Conservation (phyloP, 2,113 vertebrate genomes). For the Seriola quinqueradiata region DNA sequence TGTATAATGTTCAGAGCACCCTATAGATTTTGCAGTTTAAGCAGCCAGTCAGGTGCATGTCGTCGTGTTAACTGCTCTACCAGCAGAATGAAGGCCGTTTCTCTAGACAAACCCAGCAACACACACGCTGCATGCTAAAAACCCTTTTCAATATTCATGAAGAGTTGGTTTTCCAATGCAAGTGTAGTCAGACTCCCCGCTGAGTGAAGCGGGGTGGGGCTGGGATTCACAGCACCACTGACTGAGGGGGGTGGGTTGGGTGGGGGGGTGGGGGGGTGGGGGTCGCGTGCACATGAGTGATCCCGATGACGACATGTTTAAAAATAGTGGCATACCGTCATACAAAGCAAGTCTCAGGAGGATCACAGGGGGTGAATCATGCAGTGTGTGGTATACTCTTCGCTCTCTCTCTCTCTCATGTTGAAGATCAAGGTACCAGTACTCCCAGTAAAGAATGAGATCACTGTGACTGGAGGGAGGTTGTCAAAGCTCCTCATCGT, state of each 20-base stretch:
- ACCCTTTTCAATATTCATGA: slow-evolving; percentile 77
- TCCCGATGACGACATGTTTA: slow-evolving; percentile 79
- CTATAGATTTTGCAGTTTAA: slow-evolving; percentile 47
- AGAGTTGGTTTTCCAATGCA: slow-evolving; percentile 44
- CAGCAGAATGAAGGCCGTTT: slow-evolving; percentile 17
- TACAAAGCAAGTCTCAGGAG: slow-evolving; percentile 57
- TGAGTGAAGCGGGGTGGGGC: slow-evolving; percentile 52
- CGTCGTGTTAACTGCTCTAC: slow-evolving; percentile 37
- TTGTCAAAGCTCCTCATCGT: slow-evolving; percentile 52
- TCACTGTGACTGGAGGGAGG: slow-evolving; percentile 54
- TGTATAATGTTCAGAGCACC: slow-evolving; percentile 17
- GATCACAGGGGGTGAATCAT: slow-evolving; percentile 23
- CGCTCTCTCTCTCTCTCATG: slow-evolving; percentile 43
- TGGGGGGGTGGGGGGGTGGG: neutral
- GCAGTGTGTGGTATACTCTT: slow-evolving; percentile 40
- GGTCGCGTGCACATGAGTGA: slow-evolving; percentile 33
- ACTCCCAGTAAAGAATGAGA: slow-evolving; percentile 64
- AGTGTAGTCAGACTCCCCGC: slow-evolving; percentile 55
- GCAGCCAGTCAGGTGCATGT: slow-evolving; percentile 39
- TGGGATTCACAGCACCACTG: slow-evolving; percentile 22
- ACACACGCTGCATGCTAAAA: slow-evolving; percentile 59
- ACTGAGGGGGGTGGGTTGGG: neutral
- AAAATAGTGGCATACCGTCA: slow-evolving; percentile 80
- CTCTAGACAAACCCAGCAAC: slow-evolving; percentile 36
- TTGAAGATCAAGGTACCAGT: slow-evolving; percentile 70